Evolutionary conservation across 2,797 vertebrate genomes (phyloP).

Genomic region (Craterocephalus amniculus): DNA sequence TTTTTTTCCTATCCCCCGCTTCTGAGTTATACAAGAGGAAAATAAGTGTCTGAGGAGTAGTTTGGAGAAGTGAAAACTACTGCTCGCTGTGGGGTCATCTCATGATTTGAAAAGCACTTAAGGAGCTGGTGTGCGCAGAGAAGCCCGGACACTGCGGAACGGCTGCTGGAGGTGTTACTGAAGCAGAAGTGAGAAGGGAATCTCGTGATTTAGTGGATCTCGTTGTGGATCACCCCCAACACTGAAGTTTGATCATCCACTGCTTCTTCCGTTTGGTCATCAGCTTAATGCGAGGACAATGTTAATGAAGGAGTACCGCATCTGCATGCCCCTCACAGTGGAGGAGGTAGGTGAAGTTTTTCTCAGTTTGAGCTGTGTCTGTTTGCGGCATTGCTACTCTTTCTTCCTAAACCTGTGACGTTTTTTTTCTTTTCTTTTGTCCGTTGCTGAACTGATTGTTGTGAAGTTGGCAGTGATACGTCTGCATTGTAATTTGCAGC

Average conservation of each 20-base stretch:
- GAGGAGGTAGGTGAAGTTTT: conserved; percentile 90
- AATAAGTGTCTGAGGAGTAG: background rate
- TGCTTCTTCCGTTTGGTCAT: conserved; percentile 9
- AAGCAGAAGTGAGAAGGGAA: conserved; percentile 29
- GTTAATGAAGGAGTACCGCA: conserved; percentile 98
- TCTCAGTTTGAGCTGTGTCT: background rate
- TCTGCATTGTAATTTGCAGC: conserved; percentile 24
- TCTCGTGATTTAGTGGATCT: background rate
- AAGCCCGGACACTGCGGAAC: conserved; percentile 21
- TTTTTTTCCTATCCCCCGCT: background rate
- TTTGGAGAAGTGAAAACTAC: conserved; percentile 3
- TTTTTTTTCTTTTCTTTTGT: background rate
- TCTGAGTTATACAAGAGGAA: background rate
- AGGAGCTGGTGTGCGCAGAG: conserved; percentile 14
- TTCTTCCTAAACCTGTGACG: background rate
- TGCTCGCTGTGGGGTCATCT: background rate
- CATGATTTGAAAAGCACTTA: background rate
- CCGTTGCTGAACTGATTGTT: background rate
- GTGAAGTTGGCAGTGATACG: conserved; percentile 45
- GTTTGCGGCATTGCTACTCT: background rate
- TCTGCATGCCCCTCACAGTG: conserved; percentile 98
- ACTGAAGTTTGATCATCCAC: conserved; percentile 3
- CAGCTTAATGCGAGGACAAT: conserved; percentile 77
- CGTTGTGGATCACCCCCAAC: conserved; percentile 6
- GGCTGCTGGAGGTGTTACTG: conserved; percentile 31